phyloP scores from a whole-genome alignment of 2,797 vertebrate genomes.

The Rallus crepitans region DNA sequence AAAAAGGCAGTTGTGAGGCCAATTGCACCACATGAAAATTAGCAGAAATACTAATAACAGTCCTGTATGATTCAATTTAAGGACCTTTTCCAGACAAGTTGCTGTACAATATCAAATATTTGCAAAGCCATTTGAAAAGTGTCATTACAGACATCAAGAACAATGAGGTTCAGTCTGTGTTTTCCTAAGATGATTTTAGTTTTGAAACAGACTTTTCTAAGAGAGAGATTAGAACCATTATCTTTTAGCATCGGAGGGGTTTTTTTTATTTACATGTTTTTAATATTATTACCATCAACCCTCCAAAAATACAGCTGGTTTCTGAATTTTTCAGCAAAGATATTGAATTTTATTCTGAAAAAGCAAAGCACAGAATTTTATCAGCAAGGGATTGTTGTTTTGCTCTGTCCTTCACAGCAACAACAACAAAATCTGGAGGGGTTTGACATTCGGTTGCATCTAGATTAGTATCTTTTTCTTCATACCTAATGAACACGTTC shows the following conservation, averaged over 20 bases:
- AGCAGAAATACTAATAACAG: not conserved
- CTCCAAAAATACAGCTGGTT: not conserved
- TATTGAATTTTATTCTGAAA: slow-evolving; percentile 5
- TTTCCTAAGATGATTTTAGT: not conserved
- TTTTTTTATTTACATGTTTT: not conserved
- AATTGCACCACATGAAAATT: not conserved
- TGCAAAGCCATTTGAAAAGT: not conserved
- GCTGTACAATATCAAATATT: not conserved
- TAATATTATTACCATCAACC: not conserved
- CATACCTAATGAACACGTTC: slow-evolving; percentile 64
- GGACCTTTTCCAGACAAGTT: not conserved
- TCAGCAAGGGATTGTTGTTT: not conserved
- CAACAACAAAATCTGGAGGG: slow-evolving; percentile 44
- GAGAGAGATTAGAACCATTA: not conserved
- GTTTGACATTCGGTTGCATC: slow-evolving; percentile 67
- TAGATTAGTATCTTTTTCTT: slow-evolving; percentile 66
- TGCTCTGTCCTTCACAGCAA: not conserved
- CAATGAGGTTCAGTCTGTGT: not conserved
- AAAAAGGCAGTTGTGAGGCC: not conserved
- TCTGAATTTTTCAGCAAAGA: not conserved
- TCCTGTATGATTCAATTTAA: not conserved
- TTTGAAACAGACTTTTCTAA: not conserved
- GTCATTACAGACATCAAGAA: not conserved
- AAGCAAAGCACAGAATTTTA: not conserved
- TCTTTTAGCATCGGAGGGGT: not conserved